Evolutionary conservation across 2,888 invertebrate species (phyloP).

Genomic region (Pteria penguin): DNA sequence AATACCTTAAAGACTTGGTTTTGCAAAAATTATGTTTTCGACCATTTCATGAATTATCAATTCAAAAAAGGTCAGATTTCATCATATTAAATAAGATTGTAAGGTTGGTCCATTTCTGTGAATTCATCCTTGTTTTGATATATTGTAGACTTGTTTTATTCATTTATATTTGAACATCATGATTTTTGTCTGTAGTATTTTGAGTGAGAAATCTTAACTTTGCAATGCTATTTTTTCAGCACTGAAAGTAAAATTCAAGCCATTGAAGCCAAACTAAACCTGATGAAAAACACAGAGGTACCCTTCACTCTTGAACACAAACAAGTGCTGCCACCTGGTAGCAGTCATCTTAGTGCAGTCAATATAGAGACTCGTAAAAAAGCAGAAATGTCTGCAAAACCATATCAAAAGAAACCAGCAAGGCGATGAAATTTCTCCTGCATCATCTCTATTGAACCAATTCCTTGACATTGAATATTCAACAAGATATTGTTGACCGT

Average conservation of each 20-base stretch:
- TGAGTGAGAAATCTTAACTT: background rate
- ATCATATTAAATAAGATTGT: too few relatives aligned
- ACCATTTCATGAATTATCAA: too few relatives aligned
- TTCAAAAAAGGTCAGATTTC: too few relatives aligned
- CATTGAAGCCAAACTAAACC: conserved; percentile 72
- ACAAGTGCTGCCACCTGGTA: conserved; percentile 58
- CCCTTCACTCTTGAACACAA: conserved; percentile 59
- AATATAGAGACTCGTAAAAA: conserved; percentile 17
- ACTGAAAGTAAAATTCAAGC: conserved; percentile 69
- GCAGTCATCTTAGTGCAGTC: conserved; percentile 54
- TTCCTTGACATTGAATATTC: too few relatives aligned
- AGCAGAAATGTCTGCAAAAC: background rate
- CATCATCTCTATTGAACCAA: too few relatives aligned
- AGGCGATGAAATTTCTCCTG: background rate
- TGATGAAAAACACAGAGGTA: conserved; percentile 64
- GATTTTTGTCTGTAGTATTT: background rate
- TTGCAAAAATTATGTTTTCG: too few relatives aligned
- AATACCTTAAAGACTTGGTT: too few relatives aligned
- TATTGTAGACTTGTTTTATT: too few relatives aligned
- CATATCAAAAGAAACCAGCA: background rate
- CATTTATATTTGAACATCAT: too few relatives aligned
- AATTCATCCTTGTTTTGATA: too few relatives aligned
- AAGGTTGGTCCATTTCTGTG: too few relatives aligned
- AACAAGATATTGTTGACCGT: too few relatives aligned
- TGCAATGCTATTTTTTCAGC: conserved; percentile 47